phyloP scores from a whole-genome alignment of 2,113 vertebrate genomes.

The Rhabdomys dilectus region DNA sequence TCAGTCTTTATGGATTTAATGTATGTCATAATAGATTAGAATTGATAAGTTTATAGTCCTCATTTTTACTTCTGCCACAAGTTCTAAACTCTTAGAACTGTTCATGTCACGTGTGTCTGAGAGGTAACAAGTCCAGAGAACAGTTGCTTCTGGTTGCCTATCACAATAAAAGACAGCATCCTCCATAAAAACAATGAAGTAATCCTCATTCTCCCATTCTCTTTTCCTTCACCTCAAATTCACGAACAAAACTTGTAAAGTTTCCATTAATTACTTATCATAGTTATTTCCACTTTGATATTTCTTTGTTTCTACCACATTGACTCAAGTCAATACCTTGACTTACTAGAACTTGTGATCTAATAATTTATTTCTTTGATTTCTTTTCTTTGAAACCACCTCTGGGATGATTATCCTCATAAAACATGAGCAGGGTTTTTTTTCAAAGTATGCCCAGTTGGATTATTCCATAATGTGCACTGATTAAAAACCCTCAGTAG shows the following conservation, averaged over 20 bases:
- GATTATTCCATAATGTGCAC: fast-evolving
- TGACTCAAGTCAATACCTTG: not conserved
- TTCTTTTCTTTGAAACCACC: not conserved
- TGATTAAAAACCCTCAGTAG: not conserved
- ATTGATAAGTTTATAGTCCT: not conserved
- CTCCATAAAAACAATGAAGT: not conserved
- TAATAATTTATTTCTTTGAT: not conserved
- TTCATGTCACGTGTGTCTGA: fast-evolving
- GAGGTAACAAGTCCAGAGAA: not conserved
- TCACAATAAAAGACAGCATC: not conserved
- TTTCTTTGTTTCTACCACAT: not conserved
- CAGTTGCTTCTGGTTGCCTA: not conserved
- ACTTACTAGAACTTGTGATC: not conserved
- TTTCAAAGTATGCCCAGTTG: not conserved
- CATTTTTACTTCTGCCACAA: not conserved
- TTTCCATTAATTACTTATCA: not conserved
- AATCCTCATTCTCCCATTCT: not conserved
- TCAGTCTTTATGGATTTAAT: not conserved
- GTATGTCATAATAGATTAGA: not conserved
- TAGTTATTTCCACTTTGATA: not conserved
- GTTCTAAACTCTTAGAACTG: not conserved
- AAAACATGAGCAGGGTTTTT: not conserved
- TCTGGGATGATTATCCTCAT: not conserved
- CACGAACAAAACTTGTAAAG: not conserved
- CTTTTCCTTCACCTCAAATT: not conserved